Base-by-base conservation (phyloP, 2,888 invertebrate genomes). In the Scotopteryx bipunctaria region DNA sequence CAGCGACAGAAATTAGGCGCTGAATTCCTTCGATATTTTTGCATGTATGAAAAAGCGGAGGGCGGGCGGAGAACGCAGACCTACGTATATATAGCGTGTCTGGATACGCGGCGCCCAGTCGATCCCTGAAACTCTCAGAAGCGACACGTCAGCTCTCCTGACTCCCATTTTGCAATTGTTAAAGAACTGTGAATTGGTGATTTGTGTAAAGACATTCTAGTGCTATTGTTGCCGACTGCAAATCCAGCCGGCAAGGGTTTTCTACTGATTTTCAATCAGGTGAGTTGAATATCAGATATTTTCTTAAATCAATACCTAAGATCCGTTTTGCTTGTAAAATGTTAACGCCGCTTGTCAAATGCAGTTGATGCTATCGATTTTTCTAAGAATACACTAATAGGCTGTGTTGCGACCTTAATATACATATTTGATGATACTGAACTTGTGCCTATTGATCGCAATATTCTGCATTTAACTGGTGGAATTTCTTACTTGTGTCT, bases 1-100 rank as follows among this genome's bases (percentile, higher is more conserved):
- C 82, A 84, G 83, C 82, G 86, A 85, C 87, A 89, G 85, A 76
- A 88, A 89, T 88, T 87, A 81, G 84, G 86, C 82, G 81, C 76
- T 75, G 74, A 76, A 89, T 88, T 89, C 88, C 86, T 73, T 74
- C 67, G 81, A 79, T 89, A 86, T 89, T 88, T 89, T 86, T 82
- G 86, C 85, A 82, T 83, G 72, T 78, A 76, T 69, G 77, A 79
- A 81, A 68, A 69, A 58, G 72, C 71, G 76, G 73, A 79, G 83
- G 81, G 81, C 85, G 86, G 85, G 83, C 82, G 83, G 67, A 66
- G 64, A 72, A 62, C 57, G 61, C 57, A 69, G 62, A 69, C 64
- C 65, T 54, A 60, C 70, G 75, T 89, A 90, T 90, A 89, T 87
- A 90, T 83, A 83, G 76, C 66, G 64, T 65, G 67, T 63, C 57